Percentiles rank a stretch among this genome's conserved stretches.
Conservation (phyloP, 2,888 invertebrate species). For the Choristoneura rosaceana region DNA sequence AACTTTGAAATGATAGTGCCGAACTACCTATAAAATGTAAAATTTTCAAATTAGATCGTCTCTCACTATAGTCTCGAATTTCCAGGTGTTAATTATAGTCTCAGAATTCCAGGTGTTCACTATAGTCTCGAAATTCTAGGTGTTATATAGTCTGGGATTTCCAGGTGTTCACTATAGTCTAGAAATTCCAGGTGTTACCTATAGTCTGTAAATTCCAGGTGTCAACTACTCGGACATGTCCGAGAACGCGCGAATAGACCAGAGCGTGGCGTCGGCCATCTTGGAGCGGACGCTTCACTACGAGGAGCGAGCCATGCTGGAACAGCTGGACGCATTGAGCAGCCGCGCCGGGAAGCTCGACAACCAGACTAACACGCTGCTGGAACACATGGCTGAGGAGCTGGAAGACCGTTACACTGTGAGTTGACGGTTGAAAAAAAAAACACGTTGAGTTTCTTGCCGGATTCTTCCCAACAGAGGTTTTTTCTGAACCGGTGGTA, state of each 20-base stretch:
- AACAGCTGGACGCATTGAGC: constrained; percentile 64
- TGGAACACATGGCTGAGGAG: constrained; percentile 72
- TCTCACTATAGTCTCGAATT: neutral
- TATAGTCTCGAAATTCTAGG: no score
- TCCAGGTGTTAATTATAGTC: constrained; percentile 66
- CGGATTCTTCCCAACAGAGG: no score
- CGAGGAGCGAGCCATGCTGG: constrained; percentile 67
- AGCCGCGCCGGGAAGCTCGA: constrained; percentile 72
- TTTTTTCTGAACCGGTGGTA: no score
- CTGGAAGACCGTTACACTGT: constrained; percentile 69
- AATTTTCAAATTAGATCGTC: no score
- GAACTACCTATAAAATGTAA: no score
- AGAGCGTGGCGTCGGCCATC: constrained; percentile 71
- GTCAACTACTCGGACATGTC: constrained; percentile 60
- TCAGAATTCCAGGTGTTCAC: constrained; percentile 63
- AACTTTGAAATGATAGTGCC: no score
- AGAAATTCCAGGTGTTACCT: no score
- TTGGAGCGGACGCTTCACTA: constrained; percentile 66
- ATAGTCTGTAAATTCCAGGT: constrained; percentile 52
- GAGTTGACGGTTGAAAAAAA: no score
- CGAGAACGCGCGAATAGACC: constrained; percentile 69
- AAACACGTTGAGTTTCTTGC: no score
- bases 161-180: no score
- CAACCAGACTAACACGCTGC: constrained; percentile 74
- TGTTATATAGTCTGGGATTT: no score